These are phyloP conservation scores for Pseudopipra pipra DNA, from an alignment of 2,113 vertebrate genomes.

Conservation along the genomic window DNA sequence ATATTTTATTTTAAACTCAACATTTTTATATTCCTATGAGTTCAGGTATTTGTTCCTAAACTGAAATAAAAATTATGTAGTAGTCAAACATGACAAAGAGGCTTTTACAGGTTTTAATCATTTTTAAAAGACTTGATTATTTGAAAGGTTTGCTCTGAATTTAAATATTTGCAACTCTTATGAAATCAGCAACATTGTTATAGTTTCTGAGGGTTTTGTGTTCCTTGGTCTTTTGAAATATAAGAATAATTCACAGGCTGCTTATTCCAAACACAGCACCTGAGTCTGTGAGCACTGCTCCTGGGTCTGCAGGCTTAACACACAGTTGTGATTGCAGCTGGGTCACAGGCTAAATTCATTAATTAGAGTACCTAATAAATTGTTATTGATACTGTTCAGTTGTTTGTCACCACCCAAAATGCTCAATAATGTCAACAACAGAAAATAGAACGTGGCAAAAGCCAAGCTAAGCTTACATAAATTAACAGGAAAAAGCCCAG, in stretches of 20 bases:
- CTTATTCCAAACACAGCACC: neutral
- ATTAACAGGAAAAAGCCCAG: neutral
- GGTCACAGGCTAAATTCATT: conserved; percentile 24
- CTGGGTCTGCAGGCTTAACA: neutral
- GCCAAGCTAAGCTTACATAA: neutral
- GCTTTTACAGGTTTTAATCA: neutral
- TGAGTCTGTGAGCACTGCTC: neutral
- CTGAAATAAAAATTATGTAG: neutral
- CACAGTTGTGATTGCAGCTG: neutral
- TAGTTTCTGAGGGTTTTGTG: neutral
- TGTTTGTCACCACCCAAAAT: conserved; percentile 31
- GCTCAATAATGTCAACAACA: conserved; percentile 16
- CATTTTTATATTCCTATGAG: neutral
- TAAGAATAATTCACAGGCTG: neutral
- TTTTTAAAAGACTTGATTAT: neutral
- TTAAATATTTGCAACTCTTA: neutral
- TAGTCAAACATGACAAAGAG: neutral
- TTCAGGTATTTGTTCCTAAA: neutral
- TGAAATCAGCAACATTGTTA: neutral
- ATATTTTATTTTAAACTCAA: neutral
- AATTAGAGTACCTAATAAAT: conserved; percentile 56
- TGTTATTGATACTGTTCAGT: neutral
- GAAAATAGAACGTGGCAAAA: neutral
- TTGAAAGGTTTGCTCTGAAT: neutral
- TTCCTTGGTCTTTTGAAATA: neutral